These are phyloP conservation scores for Archips crataeganus DNA, from an alignment of 2,888 invertebrate species.

Conservation along the genomic window DNA sequence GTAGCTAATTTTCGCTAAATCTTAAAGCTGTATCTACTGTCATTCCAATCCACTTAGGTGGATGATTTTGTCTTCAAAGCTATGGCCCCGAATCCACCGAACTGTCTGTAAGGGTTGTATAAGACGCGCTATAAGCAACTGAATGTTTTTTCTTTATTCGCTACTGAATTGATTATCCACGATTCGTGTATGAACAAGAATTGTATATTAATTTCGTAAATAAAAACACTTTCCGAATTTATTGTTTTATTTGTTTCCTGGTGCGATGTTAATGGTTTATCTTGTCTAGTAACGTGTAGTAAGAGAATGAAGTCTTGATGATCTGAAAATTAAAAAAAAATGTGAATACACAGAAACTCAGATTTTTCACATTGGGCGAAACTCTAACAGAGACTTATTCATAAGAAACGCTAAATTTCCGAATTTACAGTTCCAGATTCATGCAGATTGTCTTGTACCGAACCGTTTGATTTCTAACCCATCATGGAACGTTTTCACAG, in stretches of 20 bases:
- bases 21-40: neutral
- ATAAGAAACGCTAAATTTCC: no score
- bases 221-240: constrained; percentile 78
- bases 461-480: no score
- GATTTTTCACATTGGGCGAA: no score
- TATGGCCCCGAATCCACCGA: constrained; percentile 7
- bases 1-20: neutral
- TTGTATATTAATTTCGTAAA: constrained; percentile 85
- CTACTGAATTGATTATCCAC: constrained; percentile 31
- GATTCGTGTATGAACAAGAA: constrained; percentile 76
- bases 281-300: constrained; percentile 76
- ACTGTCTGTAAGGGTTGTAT: constrained; percentile 49
- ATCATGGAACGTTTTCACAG: no score
- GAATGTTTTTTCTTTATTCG: constrained; percentile 49
- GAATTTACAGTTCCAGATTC: no score
- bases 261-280: constrained; percentile 64
- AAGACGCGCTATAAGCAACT: constrained; percentile 47
- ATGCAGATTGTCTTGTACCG: neutral
- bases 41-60: neutral
- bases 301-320: constrained; percentile 79
- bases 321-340: constrained; percentile 65
- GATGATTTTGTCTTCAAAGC: neutral
- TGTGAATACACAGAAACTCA: no score
- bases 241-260: constrained; percentile 51
- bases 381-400: no score